Evolutionary conservation across 1,140 invertebrate species (phyloP), one percentile per base, ranked within the genome.

Genomic region (Cyrtorhinus lividipennis): DNA sequence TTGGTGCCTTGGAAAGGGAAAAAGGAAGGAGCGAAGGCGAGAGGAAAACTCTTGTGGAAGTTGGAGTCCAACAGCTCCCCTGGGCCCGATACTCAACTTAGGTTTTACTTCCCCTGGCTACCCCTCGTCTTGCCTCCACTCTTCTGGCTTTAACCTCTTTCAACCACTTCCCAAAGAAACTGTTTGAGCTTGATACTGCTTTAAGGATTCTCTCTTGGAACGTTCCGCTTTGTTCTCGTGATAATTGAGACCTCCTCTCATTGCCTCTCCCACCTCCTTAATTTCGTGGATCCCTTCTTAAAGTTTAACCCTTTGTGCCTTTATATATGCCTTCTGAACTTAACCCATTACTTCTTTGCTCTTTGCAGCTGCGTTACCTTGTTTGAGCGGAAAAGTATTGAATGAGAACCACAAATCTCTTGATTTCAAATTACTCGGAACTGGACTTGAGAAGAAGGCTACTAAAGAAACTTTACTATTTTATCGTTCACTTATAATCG

Each of bases 81-180:
- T 27, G 24, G 22, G 22, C 38, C 27, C 58, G 46, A 63, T 44
- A 26, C 58, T 59, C 58, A 62, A 59, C 38, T 53, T 64, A 57
- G 56, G 65, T 46, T 61, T 56, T 65, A 22, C 27, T 25, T 24
- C 25, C 57, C 25, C 18, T 25, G 20, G 20, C 5, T 20, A 22
- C n/a, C 64, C 65, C 60, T 53, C 63, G 22, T 12, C 61, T 64
- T 62, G 45, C 68, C 61, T 62, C 23, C 24, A 58, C 62, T 38
- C 44, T 13, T 59, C 60, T 46, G 25, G 38, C 59, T 15, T 46
- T 46, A 45, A 10, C 26, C 57, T 58, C 60, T 24, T 30, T 56
- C 58, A 24, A n/a, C 58, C 58, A 26, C 58, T 27, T 30, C 18
- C 58, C 58, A 25, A 59, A 59, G 58, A 59, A 27, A 53, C 48